Base-by-base conservation (phyloP, 2,888 invertebrate species). In the Anthoptus insignis region DNA sequence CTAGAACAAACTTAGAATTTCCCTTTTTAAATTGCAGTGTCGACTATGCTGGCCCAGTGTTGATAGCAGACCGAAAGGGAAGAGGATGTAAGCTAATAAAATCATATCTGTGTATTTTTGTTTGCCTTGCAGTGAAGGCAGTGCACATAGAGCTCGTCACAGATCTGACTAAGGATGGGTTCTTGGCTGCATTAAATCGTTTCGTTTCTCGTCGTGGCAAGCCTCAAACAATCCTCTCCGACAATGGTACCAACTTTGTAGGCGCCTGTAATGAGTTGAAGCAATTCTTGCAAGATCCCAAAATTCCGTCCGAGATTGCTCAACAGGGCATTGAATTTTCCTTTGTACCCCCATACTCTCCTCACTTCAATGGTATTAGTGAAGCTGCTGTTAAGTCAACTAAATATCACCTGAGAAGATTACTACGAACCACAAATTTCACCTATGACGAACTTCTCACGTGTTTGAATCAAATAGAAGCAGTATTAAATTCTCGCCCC, bases 201-300 rank as follows among this genome's bases (percentile, higher is more conserved):
- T 32, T 32, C 32, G 32, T 32, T 4, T 4, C 32, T 32, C 32
- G 32, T 9, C 32, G 32, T 9, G 32, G 32, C 11, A 9, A 32
- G 11, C 32, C 32, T 9, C 32, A 11, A 11, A 9, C 32, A 9
- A 32, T 32, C 32, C 11, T 32, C 2, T 32, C 32, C 11, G 32
- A 32, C 11, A 32, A 32, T 11, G 32, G 32, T 9, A 71, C 64
- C 13, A 74, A 69, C 39, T 74, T 74, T 19, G 65, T 73, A 16
- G 73, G 72, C n/a, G 64, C 69, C 22, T 54, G 34, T 59, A 73
- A 71, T 24, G 73, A 73, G 56, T 58, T 74, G 29, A 16, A 21
- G 13, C 22, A 21, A 22, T n/a, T 47, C n/a, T 47, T 47, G 16
- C 47, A 47, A 24, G n/a, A 47, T 13, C 24, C 22, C 13, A 34